Conservation (phyloP, 2,113 vertebrate species). For the Monopterus albus region DNA sequence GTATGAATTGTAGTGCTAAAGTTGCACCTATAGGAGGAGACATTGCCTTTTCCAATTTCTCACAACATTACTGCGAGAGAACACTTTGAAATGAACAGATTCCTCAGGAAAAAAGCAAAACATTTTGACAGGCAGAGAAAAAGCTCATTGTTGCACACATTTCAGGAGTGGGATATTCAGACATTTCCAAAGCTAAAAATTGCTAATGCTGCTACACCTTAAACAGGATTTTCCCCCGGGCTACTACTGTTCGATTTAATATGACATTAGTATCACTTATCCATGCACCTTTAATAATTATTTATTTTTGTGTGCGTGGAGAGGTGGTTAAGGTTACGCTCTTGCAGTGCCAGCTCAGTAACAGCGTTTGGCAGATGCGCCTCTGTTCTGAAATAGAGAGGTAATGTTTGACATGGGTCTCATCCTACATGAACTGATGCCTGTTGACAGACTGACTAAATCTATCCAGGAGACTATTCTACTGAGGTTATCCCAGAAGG, state of each 20-base stretch:
- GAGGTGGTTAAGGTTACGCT: constrained; percentile 63
- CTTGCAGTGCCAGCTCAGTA: constrained; percentile 74
- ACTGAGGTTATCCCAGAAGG: constrained; percentile 75
- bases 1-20: constrained; percentile 24
- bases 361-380: constrained; percentile 77
- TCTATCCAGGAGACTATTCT: constrained; percentile 79
- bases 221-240: constrained; percentile 76
- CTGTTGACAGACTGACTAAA: constrained; percentile 82
- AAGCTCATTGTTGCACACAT: constrained; percentile 75
- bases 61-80: neutral
- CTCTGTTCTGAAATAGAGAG: constrained; percentile 74
- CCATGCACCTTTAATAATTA: constrained; percentile 79
- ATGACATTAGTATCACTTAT: constrained; percentile 83
- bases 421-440: constrained; percentile 79
- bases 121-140: constrained; percentile 79
- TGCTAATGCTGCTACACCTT: constrained; percentile 78
- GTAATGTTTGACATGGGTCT: constrained; percentile 79
- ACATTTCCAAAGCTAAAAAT: constrained; percentile 78
- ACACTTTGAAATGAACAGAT: constrained; percentile 55
- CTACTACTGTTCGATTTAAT: constrained; percentile 81
- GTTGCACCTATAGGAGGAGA: constrained; percentile 77
- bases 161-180: constrained; percentile 70
- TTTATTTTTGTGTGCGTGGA: too few relatives aligned
- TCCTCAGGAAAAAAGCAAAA: constrained; percentile 78
- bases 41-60: constrained; percentile 68